These are phyloP conservation scores for Amblyopsis hoosieri DNA, from an alignment of 2,797 vertebrate species.

Conservation along the genomic window DNA sequence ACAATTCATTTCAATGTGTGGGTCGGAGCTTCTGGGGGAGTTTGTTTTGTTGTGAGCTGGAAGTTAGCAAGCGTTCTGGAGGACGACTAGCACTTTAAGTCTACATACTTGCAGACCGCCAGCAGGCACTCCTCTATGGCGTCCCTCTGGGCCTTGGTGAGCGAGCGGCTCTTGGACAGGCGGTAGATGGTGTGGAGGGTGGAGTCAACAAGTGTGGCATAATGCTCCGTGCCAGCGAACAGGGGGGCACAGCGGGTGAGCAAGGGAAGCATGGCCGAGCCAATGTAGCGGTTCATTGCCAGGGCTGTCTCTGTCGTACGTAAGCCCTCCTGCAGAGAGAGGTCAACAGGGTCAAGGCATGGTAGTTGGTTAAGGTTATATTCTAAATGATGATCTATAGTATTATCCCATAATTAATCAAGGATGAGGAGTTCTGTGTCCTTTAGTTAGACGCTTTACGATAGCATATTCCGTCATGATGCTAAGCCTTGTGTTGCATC, in stretches of 20 bases:
- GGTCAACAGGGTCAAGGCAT: slow-evolving; percentile 6
- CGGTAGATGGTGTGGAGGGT: slow-evolving; percentile 95
- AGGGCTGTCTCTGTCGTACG: slow-evolving; percentile 95
- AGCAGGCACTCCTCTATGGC: slow-evolving; percentile 97
- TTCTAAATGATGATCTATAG: too few relatives aligned
- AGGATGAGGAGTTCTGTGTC: neutral
- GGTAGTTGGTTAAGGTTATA: neutral
- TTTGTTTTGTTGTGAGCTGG: too few relatives aligned
- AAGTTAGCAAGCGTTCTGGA: too few relatives aligned
- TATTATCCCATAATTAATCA: neutral
- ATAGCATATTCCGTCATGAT: neutral
- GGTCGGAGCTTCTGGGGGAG: too few relatives aligned
- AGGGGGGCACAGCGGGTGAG: slow-evolving; percentile 94
- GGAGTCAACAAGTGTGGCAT: slow-evolving; percentile 90
- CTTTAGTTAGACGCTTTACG: too few relatives aligned
- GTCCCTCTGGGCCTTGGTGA: slow-evolving; percentile 97
- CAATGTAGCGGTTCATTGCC: slow-evolving; percentile 94
- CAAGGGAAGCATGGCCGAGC: slow-evolving; percentile 92
- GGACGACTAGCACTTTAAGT: too few relatives aligned
- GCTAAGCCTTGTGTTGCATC: slow-evolving; percentile 2
- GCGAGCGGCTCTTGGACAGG: slow-evolving; percentile 93
- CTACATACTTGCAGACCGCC: slow-evolving; percentile 89
- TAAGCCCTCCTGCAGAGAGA: slow-evolving; percentile 83
- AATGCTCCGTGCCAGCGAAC: slow-evolving; percentile 93
- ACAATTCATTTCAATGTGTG: too few relatives aligned